Evolutionary conservation across 2,888 invertebrate genomes (phyloP), one percentile per base, ranked within the genome.

Genomic region (Tromatobia lineatoria): DNA sequence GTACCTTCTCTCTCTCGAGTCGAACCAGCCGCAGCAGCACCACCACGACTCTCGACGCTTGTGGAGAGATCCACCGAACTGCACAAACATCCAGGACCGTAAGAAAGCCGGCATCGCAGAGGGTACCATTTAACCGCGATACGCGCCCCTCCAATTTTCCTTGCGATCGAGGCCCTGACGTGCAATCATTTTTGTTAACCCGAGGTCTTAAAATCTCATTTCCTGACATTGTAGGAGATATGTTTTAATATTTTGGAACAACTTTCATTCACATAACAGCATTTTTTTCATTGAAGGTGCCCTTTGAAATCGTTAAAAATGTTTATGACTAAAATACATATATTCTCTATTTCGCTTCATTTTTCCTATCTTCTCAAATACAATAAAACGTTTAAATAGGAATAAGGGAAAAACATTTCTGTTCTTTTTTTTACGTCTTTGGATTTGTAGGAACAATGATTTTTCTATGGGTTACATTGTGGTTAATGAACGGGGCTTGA

Each of bases 81-180:
- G 86, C 88, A 88, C 89, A 89, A 90, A 90, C 90, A 90, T 85
- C 82, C 90, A 91, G 90, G 87, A 73, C 70, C 88, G 91, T 90
- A 83, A n/a, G 18, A 13, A 15, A 13, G 10, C 59, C 50, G 57
- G 34, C 50, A 10, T 13, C 67, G 38, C n/a, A 23, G 64, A 20
- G 71, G 57, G 50, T 50, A 52, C 75, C 78, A 23, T 54, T n/a
- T 29, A 11, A 15, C 13, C 25, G 71, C 23, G 20, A 7, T 15
- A 8, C 52, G 34, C 47, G 50, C 61, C 69, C 42, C 50, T 13
- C 13, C 45, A 6, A 15, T 64, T 15, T 50, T 18, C 50, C 59
- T 61, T 13, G 15, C 7, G 10, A 23, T 15, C n/a, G 25, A 34
- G 29, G 47, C 20, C 52, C 13, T 42, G n/a, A 15, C 10, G 1